Conservation (phyloP, 2,797 vertebrate genomes). For the Melanotaenia pygmaea region DNA sequence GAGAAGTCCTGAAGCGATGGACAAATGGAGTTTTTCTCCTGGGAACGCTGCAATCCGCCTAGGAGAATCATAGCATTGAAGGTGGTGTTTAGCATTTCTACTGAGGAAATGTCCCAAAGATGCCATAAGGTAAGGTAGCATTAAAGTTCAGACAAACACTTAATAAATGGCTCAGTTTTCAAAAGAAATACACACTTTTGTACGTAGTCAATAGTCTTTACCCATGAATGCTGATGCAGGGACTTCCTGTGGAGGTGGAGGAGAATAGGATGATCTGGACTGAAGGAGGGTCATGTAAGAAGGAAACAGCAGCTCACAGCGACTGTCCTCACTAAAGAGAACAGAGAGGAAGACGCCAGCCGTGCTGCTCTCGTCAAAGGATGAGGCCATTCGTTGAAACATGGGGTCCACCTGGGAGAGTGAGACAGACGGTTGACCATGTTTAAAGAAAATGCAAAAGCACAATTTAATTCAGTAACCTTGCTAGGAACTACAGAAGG, state of each 20-base stretch:
- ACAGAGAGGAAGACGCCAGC: constrained; percentile 89
- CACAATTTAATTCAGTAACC: not conserved
- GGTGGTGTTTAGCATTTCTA: not conserved
- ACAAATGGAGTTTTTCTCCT: constrained; percentile 87
- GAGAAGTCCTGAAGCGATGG: constrained; percentile 91
- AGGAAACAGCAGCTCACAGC: constrained; percentile 88
- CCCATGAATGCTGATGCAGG: constrained; percentile 81
- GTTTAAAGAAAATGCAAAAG: not conserved
- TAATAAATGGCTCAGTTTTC: not conserved
- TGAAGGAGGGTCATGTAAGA: constrained; percentile 83
- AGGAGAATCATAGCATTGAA: constrained; percentile 33
- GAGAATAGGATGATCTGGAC: constrained; percentile 65
- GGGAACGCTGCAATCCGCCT: constrained; percentile 82
- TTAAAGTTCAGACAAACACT: not conserved
- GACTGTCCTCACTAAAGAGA: constrained; percentile 85
- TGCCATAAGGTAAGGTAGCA: not conserved
- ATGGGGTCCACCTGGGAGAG: constrained; percentile 90
- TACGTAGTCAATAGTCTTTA: constrained; percentile 54
- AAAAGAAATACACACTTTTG: too few species aligned
- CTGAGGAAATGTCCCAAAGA: not conserved
- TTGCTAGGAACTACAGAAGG: not conserved
- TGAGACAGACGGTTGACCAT: not conserved
- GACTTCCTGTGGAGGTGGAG: constrained; percentile 74
- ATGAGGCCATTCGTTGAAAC: constrained; percentile 89
- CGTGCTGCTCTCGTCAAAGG: constrained; percentile 92